A percentile compares a stretch with the other conserved stretches of the same genome.
Conservation (phyloP, 2,113 vertebrate genomes). For the Lophotis ruficrista region DNA sequence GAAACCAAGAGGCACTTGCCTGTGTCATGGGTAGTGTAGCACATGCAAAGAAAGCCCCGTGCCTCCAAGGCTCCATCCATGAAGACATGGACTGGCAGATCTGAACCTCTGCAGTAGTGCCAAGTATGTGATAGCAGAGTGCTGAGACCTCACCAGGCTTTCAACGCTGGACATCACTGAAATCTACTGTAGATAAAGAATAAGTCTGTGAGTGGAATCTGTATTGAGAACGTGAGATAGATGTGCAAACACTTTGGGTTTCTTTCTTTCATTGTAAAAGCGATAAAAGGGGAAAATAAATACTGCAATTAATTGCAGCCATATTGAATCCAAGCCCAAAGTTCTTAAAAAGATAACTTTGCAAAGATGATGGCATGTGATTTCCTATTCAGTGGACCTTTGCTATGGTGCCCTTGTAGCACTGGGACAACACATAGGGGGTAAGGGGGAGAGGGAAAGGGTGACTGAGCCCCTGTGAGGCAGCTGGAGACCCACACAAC, state of each 20-base stretch:
- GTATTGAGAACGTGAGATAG: background rate
- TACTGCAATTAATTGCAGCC: background rate
- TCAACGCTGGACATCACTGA: fast-evolving
- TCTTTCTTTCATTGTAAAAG: background rate
- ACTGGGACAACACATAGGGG: background rate
- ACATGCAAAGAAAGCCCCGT: background rate
- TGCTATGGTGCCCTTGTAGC: background rate
- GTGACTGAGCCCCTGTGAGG: background rate
- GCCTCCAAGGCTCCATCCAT: background rate
- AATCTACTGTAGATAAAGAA: background rate
- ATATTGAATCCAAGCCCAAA: background rate
- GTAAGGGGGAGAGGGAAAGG: background rate
- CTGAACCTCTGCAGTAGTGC: background rate
- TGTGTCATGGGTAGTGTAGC: background rate
- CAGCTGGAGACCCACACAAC: background rate
- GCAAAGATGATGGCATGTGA: background rate
- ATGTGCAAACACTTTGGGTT: background rate
- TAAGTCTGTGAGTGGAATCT: background rate
- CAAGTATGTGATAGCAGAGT: fast-evolving
- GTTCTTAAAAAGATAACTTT: background rate
- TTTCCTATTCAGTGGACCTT: background rate
- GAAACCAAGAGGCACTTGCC: background rate
- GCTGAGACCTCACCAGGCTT: background rate
- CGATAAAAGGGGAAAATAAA: background rate
- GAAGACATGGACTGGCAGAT: background rate